phyloP scores from a whole-genome alignment of 2,888 invertebrate species.

The Bembecia ichneumoniformis region DNA sequence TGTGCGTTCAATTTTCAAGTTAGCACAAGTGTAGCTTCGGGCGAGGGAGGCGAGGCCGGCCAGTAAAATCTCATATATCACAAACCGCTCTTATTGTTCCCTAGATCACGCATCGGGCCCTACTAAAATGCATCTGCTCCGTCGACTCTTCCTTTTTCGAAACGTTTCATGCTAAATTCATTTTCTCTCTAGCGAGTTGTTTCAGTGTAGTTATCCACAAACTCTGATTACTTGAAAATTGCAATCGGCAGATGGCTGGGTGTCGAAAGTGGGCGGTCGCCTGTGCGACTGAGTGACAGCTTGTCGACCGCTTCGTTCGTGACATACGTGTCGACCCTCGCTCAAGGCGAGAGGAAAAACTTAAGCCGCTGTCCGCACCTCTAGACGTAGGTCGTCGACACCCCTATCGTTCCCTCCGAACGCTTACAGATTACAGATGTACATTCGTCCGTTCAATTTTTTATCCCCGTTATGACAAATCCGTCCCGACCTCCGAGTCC shows the following conservation, averaged over 20 bases:
- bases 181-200: too few species aligned
- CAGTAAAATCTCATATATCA: conserved; percentile 20
- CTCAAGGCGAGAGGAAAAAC: conserved; percentile 5
- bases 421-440: background rate
- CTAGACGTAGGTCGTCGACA: conserved; percentile 2
- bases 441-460: background rate
- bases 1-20: conserved; percentile 37
- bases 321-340: conserved; percentile 7
- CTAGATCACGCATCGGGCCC: conserved; percentile 34
- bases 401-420: background rate
- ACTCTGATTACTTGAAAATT: too few species aligned
- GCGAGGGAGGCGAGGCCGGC: conserved; percentile 1
- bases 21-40: conserved; percentile 3
- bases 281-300: background rate
- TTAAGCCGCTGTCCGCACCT: conserved; percentile 10
- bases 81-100: conserved; percentile 15
- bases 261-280: background rate
- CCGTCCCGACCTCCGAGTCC: background rate
- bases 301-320: conserved; percentile 5
- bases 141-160: background rate
- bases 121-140: conserved; percentile 39
- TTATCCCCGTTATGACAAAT: background rate
- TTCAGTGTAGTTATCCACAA: too few species aligned
- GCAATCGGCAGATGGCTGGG: too few species aligned
- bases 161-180: too few species aligned